These are phyloP conservation scores for Phymanthus crucifer DNA, from an alignment of 92 coral and sea anemone genomes.

Conservation along the genomic window DNA sequence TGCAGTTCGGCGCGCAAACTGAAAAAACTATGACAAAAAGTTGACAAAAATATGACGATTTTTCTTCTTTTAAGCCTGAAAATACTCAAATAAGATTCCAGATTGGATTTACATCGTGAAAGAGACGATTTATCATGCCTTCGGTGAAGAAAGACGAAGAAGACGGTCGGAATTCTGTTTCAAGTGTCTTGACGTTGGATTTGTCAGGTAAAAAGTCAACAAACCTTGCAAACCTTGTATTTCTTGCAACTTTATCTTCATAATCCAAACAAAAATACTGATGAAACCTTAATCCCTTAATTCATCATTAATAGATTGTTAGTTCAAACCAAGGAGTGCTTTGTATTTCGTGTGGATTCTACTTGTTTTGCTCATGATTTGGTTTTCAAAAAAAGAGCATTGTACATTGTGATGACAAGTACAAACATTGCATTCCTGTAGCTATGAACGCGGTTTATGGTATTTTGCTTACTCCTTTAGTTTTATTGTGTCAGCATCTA, in stretches of 20 bases:
- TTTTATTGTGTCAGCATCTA: no score
- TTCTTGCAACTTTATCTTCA: constrained; percentile 5
- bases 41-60: background rate
- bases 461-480: background rate
- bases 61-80: background rate
- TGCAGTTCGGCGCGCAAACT: constrained; percentile 51
- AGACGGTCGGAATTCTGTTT: constrained; percentile 10
- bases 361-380: background rate
- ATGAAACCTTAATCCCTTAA: background rate
- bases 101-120: background rate
- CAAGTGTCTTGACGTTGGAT: constrained; percentile 38
- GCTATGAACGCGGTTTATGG: background rate
- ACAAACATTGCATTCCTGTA: constrained; percentile 8
- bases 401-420: background rate
- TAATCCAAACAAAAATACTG: background rate
- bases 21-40: constrained; percentile 12
- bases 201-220: constrained; percentile 43
- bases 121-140: constrained; percentile 16
- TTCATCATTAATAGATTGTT: background rate
- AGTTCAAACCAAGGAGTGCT: background rate
- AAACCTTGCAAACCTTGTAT: background rate
- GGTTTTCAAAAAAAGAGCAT: background rate
- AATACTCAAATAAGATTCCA: background rate
- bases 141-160: constrained; percentile 16
- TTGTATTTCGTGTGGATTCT: no score